phyloP scores from a whole-genome alignment of 2,113 vertebrate species.

The Scatophagus argus region DNA sequence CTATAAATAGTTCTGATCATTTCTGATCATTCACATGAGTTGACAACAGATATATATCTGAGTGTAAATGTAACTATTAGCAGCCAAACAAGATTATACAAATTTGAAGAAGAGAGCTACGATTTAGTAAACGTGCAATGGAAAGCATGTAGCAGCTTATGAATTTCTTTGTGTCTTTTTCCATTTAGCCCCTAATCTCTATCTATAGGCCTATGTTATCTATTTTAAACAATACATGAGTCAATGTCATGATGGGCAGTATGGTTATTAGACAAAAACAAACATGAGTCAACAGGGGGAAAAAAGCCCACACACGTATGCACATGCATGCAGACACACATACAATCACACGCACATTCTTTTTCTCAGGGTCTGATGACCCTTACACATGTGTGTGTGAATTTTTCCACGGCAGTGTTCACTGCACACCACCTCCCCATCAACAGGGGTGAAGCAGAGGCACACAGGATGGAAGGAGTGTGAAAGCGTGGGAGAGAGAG shows the following conservation, averaged over 20 bases:
- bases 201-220: slow-evolving; percentile 5
- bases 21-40: not conserved
- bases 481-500: slow-evolving; percentile 79
- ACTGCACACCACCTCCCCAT: slow-evolving; percentile 61
- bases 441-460: slow-evolving; percentile 66
- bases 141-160: not conserved
- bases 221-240: slow-evolving; percentile 14
- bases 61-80: not conserved
- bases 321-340: not conserved
- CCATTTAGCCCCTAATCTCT: not conserved
- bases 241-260: not conserved
- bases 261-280: not conserved
- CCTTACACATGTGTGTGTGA: slow-evolving; percentile 68
- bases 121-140: not conserved
- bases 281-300: not conserved
- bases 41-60: not conserved
- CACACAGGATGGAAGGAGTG: slow-evolving; percentile 74
- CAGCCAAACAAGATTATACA: not conserved
- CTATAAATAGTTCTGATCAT: not conserved
- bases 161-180: not conserved
- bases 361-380: slow-evolving; percentile 75
- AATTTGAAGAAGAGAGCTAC: not conserved
- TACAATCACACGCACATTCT: slow-evolving; percentile 28
- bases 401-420: slow-evolving; percentile 71
- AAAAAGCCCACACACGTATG: not conserved